phyloP scores from a whole-genome alignment of 1,140 invertebrate species.

The Rhagoletis pomonella region DNA sequence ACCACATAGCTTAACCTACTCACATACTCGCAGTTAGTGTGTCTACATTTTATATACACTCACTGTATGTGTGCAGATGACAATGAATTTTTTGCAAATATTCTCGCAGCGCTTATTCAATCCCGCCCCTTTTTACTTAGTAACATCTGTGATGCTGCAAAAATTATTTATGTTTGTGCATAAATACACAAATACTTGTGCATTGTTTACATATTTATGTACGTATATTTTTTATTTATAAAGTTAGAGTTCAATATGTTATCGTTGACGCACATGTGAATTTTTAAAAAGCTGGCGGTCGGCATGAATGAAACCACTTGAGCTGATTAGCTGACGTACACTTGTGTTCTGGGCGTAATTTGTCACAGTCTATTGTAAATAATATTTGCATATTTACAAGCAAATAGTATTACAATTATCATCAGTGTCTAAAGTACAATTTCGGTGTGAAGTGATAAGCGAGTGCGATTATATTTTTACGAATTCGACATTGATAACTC shows the following conservation, averaged over 20 bases:
- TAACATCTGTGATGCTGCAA: not conserved
- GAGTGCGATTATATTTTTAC: too few relatives aligned
- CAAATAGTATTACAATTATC: too few relatives aligned
- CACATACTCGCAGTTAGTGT: not conserved
- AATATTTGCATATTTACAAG: constrained; percentile 35
- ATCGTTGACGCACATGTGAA: constrained; percentile 16
- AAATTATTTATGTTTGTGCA: not conserved
- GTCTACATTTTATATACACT: not conserved
- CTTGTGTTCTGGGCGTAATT: not conserved
- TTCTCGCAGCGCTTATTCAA: not conserved
- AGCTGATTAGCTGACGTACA: constrained; percentile 8
- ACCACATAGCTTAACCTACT: not conserved
- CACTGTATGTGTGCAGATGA: constrained; percentile 20
- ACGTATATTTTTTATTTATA: constrained; percentile 1
- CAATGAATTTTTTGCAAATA: not conserved
- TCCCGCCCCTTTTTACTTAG: constrained; percentile 27
- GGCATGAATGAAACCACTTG: not conserved
- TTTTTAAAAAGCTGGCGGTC: not conserved
- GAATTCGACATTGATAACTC: not conserved
- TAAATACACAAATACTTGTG: not conserved
- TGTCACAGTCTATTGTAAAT: constrained; percentile 45
- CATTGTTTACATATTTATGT: not conserved
- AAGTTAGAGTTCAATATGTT: constrained; percentile 33
- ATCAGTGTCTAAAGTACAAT: constrained; percentile 23
- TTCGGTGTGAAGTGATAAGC: constrained; percentile 7